Base-by-base conservation (phyloP, 2,888 invertebrate species). In the Druceiella hillmani region DNA sequence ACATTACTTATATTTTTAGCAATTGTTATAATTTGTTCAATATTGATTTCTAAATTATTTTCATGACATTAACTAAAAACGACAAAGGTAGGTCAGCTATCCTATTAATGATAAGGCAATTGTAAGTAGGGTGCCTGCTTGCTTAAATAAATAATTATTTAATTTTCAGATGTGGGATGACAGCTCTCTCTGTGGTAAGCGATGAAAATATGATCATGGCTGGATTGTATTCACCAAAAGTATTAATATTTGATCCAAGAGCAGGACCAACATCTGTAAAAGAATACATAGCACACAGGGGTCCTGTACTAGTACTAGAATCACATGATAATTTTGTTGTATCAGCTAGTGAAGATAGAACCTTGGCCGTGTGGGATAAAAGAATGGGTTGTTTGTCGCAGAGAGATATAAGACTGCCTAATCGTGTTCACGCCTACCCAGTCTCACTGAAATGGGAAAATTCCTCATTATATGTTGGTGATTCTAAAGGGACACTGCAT, bases 271-370 rank as follows among this genome's bases (percentile, higher is more conserved):
- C 44, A n/a, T 62, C 67, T 1, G 59, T 71, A 10, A 56, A 54
- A 20, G 55, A 53, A 2, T 77, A 75, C 50, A 64, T 65, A 48
- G 59, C 73, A 3, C 78, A 78, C 50, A 65, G 57, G 48, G 67
- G 74, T 3, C 70, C 78, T 12, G 70, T 78, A 2, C 56, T 78
- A 44, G 64, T 59, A 27, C 53, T 67, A 9, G 56, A 60, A 33
- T 52, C 58, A 38, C 55, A 54, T 42, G 58, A 62, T n/a, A 60
- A 72, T 44, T 65, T 70, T 52, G 58, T 78, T 41, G 66, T 76
- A 22, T 76, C 78, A 12, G 64, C 75, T 2, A 77, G 78, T 46
- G 77, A 78, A 49, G 78, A 78, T 45, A 73, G 63, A 55, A 73
- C 75, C 3, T 58, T 78, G 43, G 68, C 73, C 17, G 55, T 77